These are phyloP conservation scores for Salvator merianae DNA, from an alignment of 2,113 vertebrate species.

Conservation along the genomic window DNA sequence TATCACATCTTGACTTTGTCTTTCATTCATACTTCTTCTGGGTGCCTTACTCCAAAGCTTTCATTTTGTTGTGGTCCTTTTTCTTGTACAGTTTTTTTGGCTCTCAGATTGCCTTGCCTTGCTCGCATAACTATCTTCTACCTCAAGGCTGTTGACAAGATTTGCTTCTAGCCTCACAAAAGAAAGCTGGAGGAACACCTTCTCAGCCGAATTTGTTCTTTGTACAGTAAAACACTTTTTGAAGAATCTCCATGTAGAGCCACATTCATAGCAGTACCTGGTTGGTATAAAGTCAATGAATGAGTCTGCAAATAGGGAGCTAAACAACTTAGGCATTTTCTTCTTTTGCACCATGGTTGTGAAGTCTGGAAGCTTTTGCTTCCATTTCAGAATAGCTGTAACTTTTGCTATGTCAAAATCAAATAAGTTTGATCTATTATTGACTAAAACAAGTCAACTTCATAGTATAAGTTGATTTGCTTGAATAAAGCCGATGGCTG, in stretches of 20 bases:
- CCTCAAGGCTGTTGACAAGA: too few species aligned
- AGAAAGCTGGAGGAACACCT: too few species aligned
- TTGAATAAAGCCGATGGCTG: not conserved
- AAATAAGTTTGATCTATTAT: not conserved
- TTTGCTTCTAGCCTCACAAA: not conserved
- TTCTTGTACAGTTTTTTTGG: not conserved
- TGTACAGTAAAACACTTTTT: not conserved
- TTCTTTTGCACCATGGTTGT: not conserved
- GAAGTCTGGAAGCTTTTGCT: not conserved
- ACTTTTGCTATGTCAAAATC: not conserved
- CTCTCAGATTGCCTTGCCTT: not conserved
- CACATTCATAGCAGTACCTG: too few species aligned
- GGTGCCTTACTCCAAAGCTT: not conserved
- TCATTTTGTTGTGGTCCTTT: not conserved
- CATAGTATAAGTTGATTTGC: not conserved
- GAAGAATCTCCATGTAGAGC: not conserved
- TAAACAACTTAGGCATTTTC: not conserved
- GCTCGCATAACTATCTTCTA: not conserved
- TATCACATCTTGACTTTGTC: not conserved
- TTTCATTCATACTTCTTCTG: not conserved
- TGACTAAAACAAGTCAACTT: not conserved
- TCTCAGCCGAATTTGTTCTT: not conserved
- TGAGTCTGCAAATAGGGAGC: too few species aligned
- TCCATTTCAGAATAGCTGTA: not conserved
- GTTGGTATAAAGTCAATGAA: too few species aligned